Conservation (phyloP, 2,888 invertebrate species). For the Neoascia interrupta region DNA sequence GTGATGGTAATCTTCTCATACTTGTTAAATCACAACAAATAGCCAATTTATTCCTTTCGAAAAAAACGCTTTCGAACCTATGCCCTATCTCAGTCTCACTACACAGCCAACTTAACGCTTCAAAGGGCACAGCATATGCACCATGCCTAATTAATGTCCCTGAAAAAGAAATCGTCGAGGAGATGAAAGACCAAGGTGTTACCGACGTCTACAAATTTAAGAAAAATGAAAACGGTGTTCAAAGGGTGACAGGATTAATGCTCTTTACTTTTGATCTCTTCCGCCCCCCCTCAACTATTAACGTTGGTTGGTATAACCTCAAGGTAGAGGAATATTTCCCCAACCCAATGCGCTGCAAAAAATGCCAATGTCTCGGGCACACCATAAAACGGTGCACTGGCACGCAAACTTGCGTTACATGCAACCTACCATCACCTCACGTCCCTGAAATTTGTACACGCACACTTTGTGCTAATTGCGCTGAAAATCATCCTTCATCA, state of each 20-base stretch:
- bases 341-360: slow-evolving; percentile 60
- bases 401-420: slow-evolving; percentile 20
- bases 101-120: too few relatives aligned
- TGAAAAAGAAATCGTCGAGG: slow-evolving; percentile 5
- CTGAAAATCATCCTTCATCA: slow-evolving; percentile 12
- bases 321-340: slow-evolving; percentile 49
- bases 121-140: slow-evolving; percentile 18
- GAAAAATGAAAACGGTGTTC: slow-evolving; percentile 4
- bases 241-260: slow-evolving; percentile 1
- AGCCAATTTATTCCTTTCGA: background rate
- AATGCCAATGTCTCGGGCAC: slow-evolving; percentile 60
- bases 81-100: too few relatives aligned
- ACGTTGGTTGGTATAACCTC: slow-evolving; percentile 1
- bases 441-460: background rate
- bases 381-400: slow-evolving; percentile 54
- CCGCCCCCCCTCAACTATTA: background rate
- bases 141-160: slow-evolving; percentile 14
- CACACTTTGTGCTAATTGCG: slow-evolving; percentile 6
- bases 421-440: slow-evolving; percentile 53
- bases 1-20: background rate
- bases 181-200: slow-evolving; percentile 21
- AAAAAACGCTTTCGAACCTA: background rate
- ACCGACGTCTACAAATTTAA: slow-evolving; percentile 2
- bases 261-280: slow-evolving; percentile 10
- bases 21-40: background rate